Conservation (phyloP, 2,113 vertebrate genomes). For the Caranx ignobilis region DNA sequence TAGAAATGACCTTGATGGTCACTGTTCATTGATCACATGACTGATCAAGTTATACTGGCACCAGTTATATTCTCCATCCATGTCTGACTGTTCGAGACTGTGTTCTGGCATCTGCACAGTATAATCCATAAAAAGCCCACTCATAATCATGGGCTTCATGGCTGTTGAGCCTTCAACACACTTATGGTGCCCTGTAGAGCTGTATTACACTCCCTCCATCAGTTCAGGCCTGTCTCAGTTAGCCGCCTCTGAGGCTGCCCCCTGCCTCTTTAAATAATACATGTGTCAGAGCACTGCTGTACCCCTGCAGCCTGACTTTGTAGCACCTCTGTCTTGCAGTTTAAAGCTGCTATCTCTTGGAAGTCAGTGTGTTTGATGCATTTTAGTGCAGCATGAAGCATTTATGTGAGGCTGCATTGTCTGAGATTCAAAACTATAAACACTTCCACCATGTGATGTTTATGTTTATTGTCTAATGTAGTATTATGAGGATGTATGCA, state of each 20-base stretch:
- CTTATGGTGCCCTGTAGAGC: background rate
- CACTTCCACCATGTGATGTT: background rate
- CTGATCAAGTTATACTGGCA: too few relatives aligned
- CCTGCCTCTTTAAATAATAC: constrained; percentile 45
- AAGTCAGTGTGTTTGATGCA: constrained; percentile 15
- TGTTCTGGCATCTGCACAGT: background rate
- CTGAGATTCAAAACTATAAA: background rate
- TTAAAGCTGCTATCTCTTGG: background rate
- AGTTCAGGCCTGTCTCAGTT: background rate
- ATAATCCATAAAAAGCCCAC: background rate
- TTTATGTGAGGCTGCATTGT: constrained; percentile 4
- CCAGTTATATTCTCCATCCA: background rate
- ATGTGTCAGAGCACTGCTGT: constrained; percentile 22
- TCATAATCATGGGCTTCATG: constrained; percentile 4
- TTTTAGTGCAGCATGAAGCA: background rate
- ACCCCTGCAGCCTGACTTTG: constrained; percentile 7
- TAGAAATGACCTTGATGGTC: too few relatives aligned
- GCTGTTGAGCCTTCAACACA: constrained; percentile 6
- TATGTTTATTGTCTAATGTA: background rate
- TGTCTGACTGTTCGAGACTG: background rate
- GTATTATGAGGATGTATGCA: background rate
- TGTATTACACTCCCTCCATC: constrained; percentile 8
- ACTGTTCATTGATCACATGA: too few relatives aligned
- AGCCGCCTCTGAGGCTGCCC: background rate
- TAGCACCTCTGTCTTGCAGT: background rate